Evolutionary conservation across 1,140 invertebrate species (phyloP), one percentile per base, ranked within the genome.

Genomic region (Scaptomyza pallida): DNA sequence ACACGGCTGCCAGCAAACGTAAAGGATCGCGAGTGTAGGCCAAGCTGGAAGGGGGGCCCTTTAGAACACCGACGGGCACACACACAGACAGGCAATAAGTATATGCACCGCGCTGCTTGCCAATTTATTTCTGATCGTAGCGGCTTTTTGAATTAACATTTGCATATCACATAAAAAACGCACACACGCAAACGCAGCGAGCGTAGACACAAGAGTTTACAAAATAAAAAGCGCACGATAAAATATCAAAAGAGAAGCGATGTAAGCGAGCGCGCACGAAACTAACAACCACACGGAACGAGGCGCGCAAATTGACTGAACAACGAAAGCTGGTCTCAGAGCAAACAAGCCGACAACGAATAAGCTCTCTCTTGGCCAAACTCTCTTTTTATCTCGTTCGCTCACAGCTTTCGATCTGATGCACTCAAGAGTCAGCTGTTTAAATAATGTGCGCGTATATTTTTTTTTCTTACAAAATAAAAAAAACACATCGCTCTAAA

Each of bases 381-480:
- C 21, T 40, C 43, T 48, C 21, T 19, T 26, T 5, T 21, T 37
- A 9, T 9, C 35, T 3, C 21, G 13, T 9, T 47, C 26, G 9
- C 21, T 12, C 5, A 13, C 21, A 41, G 35, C 33, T 37, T 41
- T 55, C 33, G 19, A 26, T 12, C 16, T 45, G 17, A 6, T 5
- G 45, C 21, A 21, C 5, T 16, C 26, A 13, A 23, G 15, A 52
- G 43, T 55, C 67, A 80, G 61, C 64, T 83, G 71, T 63, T 83
- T 78, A 78, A 75, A 78, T 83, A 72, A 72, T 78, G 41, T 44
- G 71, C 72, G 79, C 79, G 71, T 86, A 76, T 80, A 85, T 73
- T 85, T 60, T 80, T n/a, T 63, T 45, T 41, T 35, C 57, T 48
- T 57, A 81, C 23, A 47, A 55, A 72, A 48, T 54, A 63, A 69